Base-by-base conservation (phyloP, 2,113 vertebrate genomes). In the Pomatostomus ruficeps region DNA sequence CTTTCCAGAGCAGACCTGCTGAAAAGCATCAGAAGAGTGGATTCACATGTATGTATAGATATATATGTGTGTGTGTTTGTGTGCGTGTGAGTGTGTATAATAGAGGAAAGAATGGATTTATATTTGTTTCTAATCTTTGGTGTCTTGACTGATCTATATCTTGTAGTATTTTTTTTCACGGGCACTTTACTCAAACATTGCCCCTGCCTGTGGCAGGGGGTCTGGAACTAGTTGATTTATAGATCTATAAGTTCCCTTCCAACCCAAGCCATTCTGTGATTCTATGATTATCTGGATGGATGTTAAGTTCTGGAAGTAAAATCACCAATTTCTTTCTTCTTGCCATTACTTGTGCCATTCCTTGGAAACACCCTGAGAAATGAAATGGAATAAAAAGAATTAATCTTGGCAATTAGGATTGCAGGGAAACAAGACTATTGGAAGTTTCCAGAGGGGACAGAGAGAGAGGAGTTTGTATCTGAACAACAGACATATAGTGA, bases 1-100 rank as follows among this genome's bases (percentile, higher is more conserved):
- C 31, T 85, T 26, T 71, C n/a, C 45, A 73, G 40, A 46, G 35
- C 17, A 78, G 20, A n/a, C 2, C 26, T 51, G 28, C 51, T 57
- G n/a, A 52, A 86, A 68, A 61, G 8, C 31, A 48, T 17, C 15
- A 51, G 35, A 45, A 12, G 8, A 33, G 7, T 33, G 15, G 15
- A 12, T 18, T 25, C 3, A 3, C 51, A 3, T 63, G 1, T 29
- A 1, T 31, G 0, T 6, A 1, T 18, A 1, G 29, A 1, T 17
- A 4, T 15, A 9, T 55, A 8, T n/a, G 6, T 57, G 2, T n/a
- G 9, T 31, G 4, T 61, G 9, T 31, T 6, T 46, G 4, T 28
- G 17, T 31, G 3, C 17, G 3, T 46, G 4, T 10, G 1, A 18
- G 14, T 4, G 2, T 38, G 42, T 31, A 46, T 18, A 76, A 24